phyloP scores from a whole-genome alignment of 1,140 invertebrate species.

The Saxidomus purpurata region DNA sequence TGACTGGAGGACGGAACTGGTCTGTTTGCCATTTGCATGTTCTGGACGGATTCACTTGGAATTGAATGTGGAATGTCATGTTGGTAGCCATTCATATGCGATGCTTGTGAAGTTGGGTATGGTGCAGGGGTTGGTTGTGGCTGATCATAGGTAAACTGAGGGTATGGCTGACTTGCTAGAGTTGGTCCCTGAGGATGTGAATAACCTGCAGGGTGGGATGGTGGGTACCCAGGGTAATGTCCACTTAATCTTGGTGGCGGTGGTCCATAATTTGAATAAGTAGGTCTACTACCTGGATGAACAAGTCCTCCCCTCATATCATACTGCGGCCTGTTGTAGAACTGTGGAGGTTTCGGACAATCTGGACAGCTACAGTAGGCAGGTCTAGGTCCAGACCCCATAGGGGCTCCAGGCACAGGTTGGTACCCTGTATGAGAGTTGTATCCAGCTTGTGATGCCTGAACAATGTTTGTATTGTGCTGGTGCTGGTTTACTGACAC shows the following conservation, averaged over 20 bases:
- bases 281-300: constrained; percentile 17
- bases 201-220: neutral
- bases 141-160: constrained; percentile 10
- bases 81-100: neutral
- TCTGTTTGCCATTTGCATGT: neutral
- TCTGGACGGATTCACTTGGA: neutral
- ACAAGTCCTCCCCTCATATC: neutral
- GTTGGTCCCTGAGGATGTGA: neutral
- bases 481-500: neutral
- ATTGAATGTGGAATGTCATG: neutral
- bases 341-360: constrained; percentile 53
- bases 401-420: neutral
- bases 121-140: neutral
- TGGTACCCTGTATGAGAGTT: neutral
- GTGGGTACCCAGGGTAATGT: constrained; percentile 30
- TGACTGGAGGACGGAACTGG: neutral
- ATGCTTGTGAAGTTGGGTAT: neutral
- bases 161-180: constrained; percentile 22
- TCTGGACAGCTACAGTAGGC: constrained; percentile 46
- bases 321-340: constrained; percentile 30
- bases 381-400: neutral
- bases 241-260: constrained; percentile 38
- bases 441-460: neutral
- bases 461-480: neutral
- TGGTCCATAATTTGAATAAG: constrained; percentile 48